Conservation (phyloP, 1,140 invertebrate genomes). For the Magallana gigas region DNA sequence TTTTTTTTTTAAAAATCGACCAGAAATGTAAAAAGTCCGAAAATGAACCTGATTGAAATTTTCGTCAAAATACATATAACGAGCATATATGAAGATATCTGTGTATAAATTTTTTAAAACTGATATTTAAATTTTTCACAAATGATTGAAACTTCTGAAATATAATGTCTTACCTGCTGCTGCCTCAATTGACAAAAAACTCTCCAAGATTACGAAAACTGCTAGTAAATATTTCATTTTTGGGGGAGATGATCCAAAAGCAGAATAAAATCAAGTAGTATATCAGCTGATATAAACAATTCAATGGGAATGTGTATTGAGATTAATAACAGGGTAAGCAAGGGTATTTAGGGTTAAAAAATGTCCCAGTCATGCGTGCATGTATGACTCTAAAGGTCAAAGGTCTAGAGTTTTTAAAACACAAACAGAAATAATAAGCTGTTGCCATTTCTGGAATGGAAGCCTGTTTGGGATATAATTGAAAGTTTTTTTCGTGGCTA, state of each 20-base stretch:
- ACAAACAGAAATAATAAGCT: neutral
- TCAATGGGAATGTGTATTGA: neutral
- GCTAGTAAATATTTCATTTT: neutral
- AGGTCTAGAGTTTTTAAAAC: neutral
- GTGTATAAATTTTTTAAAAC: no score
- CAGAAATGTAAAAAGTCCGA: no score
- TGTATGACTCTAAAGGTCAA: neutral
- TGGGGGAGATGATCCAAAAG: neutral
- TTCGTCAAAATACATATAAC: no score
- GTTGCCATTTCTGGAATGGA: neutral
- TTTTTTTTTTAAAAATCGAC: no score
- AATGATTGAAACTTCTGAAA: no score
- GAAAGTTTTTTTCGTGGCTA: no score
- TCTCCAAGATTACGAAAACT: neutral
- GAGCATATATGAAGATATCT: no score
- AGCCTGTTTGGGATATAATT: slow-evolving; percentile 7
- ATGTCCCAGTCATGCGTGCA: neutral
- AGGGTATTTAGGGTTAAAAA: neutral
- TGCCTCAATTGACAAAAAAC: neutral
- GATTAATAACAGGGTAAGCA: neutral
- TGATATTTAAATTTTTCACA: no score
- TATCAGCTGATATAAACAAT: neutral
- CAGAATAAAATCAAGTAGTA: neutral
- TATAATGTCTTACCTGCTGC: neutral
- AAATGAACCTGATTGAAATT: no score